These are phyloP conservation scores for Hyles vespertilio DNA, from an alignment of 1,140 invertebrate species.

Conservation along the genomic window DNA sequence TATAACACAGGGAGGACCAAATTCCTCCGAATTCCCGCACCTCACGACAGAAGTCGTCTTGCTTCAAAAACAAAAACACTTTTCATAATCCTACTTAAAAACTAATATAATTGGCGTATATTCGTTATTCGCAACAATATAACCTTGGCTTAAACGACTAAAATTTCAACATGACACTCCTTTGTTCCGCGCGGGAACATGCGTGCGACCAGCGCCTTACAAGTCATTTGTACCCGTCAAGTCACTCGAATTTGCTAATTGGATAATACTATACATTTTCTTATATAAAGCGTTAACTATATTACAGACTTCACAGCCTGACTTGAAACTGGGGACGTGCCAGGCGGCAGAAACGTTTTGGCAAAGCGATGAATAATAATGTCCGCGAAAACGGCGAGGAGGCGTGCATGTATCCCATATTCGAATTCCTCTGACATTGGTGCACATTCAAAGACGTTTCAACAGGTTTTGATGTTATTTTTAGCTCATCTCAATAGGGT, in stretches of 20 bases:
- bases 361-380: too few relatives aligned
- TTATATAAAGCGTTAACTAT: neutral
- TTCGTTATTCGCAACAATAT: neutral
- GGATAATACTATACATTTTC: conserved; percentile 2
- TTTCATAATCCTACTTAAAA: too few relatives aligned
- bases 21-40: too few relatives aligned
- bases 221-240: conserved; percentile 18
- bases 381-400: too few relatives aligned
- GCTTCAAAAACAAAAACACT: too few relatives aligned
- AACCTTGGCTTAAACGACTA: conserved; percentile 9
- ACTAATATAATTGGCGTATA: neutral
- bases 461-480: too few relatives aligned
- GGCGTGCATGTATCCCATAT: neutral
- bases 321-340: conserved; percentile 22
- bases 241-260: conserved; percentile 6
- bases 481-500: too few relatives aligned
- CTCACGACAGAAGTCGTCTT: too few relatives aligned
- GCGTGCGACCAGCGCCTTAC: conserved; percentile 55
- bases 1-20: too few relatives aligned
- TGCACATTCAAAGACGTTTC: too few relatives aligned
- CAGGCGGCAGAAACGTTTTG: too few relatives aligned
- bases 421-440: neutral
- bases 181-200: conserved; percentile 25
- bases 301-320: conserved; percentile 50
- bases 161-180: conserved; percentile 20